Evolutionary conservation across 2,113 vertebrate species (phyloP).

Genomic region (Strix aluco): DNA sequence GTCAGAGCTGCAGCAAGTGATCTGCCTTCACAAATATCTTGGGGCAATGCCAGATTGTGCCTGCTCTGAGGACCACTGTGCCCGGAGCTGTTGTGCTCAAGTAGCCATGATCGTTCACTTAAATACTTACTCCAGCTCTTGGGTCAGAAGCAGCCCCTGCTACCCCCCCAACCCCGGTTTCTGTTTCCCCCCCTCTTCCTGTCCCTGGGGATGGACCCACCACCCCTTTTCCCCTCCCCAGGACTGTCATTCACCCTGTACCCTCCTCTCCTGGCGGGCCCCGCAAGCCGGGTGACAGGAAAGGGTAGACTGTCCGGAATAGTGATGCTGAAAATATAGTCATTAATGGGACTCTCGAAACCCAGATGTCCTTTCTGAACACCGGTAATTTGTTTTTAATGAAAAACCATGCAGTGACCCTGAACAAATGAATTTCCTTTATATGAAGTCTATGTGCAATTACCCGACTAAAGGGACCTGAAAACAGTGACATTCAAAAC

Average conservation of each 20-base stretch:
- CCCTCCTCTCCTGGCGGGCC: slow-evolving; percentile 35
- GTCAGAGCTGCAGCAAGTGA: not conserved
- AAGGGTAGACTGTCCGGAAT: slow-evolving; percentile 76
- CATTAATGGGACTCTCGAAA: slow-evolving; percentile 91
- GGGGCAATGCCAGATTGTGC: no score
- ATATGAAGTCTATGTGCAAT: slow-evolving; percentile 87
- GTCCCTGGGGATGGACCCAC: not conserved
- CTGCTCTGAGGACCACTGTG: not conserved
- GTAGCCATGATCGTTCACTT: not conserved
- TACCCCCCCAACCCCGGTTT: slow-evolving; percentile 15
- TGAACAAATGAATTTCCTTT: slow-evolving; percentile 99
- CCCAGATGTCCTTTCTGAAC: slow-evolving; percentile 99
- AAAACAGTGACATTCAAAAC: slow-evolving; percentile 68
- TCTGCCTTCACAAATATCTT: no score
- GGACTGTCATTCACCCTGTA: slow-evolving; percentile 70
- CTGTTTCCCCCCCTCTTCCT: slow-evolving; percentile 11
- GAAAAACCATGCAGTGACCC: slow-evolving; percentile 99
- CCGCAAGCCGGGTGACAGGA: slow-evolving; percentile 73
- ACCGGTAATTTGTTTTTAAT: slow-evolving; percentile 99
- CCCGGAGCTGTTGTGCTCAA: not conserved
- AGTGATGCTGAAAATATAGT: slow-evolving; percentile 82
- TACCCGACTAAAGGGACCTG: slow-evolving; percentile 71
- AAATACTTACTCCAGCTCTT: slow-evolving; percentile 24
- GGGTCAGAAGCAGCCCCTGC: slow-evolving; percentile 24
- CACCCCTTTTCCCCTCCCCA: slow-evolving; percentile 18